Evolutionary conservation across 2,797 vertebrate species (phyloP).

Genomic region (Thripadectes ignobilis): DNA sequence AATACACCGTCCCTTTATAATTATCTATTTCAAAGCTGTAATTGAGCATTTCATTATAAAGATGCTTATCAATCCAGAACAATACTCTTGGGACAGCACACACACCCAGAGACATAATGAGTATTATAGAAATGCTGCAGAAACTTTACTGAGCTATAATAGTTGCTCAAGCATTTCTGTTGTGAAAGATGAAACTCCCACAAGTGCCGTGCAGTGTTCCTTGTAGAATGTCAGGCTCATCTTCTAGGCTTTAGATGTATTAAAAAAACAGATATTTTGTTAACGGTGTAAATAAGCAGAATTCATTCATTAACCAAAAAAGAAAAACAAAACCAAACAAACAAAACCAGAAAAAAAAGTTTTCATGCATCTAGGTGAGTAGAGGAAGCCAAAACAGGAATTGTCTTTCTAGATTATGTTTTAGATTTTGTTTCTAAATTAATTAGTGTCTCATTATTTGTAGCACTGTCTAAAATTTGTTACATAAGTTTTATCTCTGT

Average conservation of each 20-base stretch:
- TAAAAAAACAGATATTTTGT: background rate
- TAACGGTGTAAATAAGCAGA: background rate
- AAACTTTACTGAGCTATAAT: background rate
- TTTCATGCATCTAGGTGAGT: background rate
- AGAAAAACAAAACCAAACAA: too few species aligned
- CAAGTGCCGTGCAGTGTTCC: background rate
- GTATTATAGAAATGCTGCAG: slow-evolving; percentile 58
- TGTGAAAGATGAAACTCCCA: slow-evolving; percentile 48
- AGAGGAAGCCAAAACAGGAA: background rate
- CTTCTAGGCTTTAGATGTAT: background rate
- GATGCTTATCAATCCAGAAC: slow-evolving; percentile 76
- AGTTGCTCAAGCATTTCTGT: slow-evolving; percentile 37
- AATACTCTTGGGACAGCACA: slow-evolving; percentile 64
- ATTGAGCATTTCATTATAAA: slow-evolving; percentile 86
- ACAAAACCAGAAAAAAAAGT: too few species aligned
- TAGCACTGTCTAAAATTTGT: background rate
- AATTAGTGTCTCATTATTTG: background rate
- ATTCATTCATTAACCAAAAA: background rate
- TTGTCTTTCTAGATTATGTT: background rate
- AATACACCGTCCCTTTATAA: slow-evolving; percentile 77
- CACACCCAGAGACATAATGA: slow-evolving; percentile 21
- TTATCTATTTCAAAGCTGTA: slow-evolving; percentile 85
- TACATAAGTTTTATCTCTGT: background rate
- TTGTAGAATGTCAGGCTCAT: background rate
- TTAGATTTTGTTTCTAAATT: background rate